phyloP scores from a whole-genome alignment of 2,888 invertebrate species.

The Galerucella calmariensis region DNA sequence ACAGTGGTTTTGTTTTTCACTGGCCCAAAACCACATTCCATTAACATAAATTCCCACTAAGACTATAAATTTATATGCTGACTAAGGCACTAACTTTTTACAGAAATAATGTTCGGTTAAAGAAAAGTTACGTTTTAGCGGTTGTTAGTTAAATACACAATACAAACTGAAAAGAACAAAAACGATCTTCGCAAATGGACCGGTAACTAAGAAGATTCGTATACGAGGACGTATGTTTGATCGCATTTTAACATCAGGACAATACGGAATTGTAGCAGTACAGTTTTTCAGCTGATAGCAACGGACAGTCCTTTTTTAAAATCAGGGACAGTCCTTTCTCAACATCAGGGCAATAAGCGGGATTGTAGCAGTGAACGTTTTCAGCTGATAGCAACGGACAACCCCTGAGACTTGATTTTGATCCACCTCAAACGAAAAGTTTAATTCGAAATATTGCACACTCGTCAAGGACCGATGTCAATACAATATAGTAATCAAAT shows the following conservation, averaged over 20 bases:
- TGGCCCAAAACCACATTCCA: conserved; percentile 61
- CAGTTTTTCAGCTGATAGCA: too few relatives aligned
- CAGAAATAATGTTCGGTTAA: conserved; percentile 28
- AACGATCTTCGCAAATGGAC: conserved; percentile 7
- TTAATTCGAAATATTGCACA: too few relatives aligned
- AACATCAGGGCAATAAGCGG: too few relatives aligned
- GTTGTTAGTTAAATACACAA: conserved; percentile 19
- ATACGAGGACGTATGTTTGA: background rate
- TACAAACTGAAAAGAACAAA: conserved; percentile 5
- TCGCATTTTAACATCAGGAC: background rate
- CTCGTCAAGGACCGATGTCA: too few relatives aligned
- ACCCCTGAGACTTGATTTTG: too few relatives aligned
- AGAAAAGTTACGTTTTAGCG: conserved; percentile 16
- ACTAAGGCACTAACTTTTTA: conserved; percentile 45
- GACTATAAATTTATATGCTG: conserved; percentile 60
- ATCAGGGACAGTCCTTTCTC: too few relatives aligned
- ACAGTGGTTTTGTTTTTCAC: conserved; percentile 62
- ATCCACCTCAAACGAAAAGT: too few relatives aligned
- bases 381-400: too few relatives aligned
- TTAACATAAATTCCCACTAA: conserved; percentile 61
- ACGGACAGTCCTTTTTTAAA: too few relatives aligned
- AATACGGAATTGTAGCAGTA: too few relatives aligned
- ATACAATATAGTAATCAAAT: too few relatives aligned
- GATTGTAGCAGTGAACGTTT: too few relatives aligned
- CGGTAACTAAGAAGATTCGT: conserved; percentile 7